phyloP scores from a whole-genome alignment of 2,888 invertebrate genomes.

The Mesorhabditis belari region DNA sequence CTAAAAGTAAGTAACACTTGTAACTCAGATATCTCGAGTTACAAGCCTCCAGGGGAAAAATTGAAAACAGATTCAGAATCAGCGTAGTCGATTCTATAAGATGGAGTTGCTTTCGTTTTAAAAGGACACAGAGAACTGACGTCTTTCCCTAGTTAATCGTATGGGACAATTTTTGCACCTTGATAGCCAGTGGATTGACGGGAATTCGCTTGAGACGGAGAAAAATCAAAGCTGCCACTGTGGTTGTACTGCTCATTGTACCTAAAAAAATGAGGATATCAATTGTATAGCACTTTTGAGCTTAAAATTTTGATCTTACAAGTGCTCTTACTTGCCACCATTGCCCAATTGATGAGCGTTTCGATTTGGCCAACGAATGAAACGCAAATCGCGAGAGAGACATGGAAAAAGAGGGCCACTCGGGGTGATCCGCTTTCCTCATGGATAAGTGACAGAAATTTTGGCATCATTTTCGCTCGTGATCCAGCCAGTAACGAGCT shows the following conservation, averaged over 20 bases:
- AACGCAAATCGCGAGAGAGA: slow-evolving; percentile 17
- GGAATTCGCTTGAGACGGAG: slow-evolving; percentile 28
- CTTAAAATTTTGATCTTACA: too few relatives aligned
- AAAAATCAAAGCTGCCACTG: slow-evolving; percentile 17
- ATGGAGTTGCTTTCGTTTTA: too few relatives aligned
- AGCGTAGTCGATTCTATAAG: too few relatives aligned
- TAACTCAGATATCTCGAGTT: too few relatives aligned
- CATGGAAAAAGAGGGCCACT: slow-evolving; percentile 27
- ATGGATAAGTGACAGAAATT: slow-evolving; percentile 25
- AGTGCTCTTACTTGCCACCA: slow-evolving; percentile 19
- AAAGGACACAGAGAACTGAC: too few relatives aligned
- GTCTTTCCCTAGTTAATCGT: too few relatives aligned
- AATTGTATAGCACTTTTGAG: neutral
- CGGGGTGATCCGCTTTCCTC: slow-evolving; percentile 28
- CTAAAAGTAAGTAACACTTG: too few relatives aligned
- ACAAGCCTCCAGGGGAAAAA: too few relatives aligned
- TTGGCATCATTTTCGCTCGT: slow-evolving; percentile 26
- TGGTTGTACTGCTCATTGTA: slow-evolving; percentile 14
- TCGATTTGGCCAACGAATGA: slow-evolving; percentile 29
- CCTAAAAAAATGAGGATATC: neutral
- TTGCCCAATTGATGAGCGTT: slow-evolving; percentile 26
- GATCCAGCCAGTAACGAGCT: slow-evolving; percentile 32
- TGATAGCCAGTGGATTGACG: slow-evolving; percentile 17
- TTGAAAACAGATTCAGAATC: too few relatives aligned
- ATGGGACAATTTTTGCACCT: too few relatives aligned